Base-by-base conservation (phyloP, 2,888 invertebrate species). In the Elgonia sp. region DNA sequence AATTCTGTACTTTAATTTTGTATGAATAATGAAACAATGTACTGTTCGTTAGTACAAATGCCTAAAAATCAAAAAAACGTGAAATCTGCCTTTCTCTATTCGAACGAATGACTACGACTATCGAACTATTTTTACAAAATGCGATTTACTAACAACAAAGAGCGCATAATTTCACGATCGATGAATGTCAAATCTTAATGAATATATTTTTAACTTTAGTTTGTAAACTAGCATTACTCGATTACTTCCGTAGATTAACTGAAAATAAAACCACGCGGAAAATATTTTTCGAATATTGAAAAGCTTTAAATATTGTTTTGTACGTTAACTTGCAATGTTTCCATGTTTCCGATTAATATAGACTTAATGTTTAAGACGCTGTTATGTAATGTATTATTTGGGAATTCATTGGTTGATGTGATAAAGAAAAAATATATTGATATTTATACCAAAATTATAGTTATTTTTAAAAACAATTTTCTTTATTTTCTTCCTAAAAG, bases 401-500 rank as follows among this genome's bases (percentile, higher is more conserved):
- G 77, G 76, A 63, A 76, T 70, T 53, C 46, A 70, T 69, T 62
- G 84, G 84, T 84, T 84, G 21, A 77, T 70, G 76, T 84, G 42
- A 70, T 57, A 72, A 69, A 69, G 63, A 62, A 76, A 29, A 77
- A 77, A 77, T 77, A 84, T 84, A 76, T 29, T 5, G 77, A 70
- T 84, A 84, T 84, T 84, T 84, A 77, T 84, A 84, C 53, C 2
- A 83, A 75, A 82, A 62, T 8, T 20, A 6, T 1, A 20, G 9
- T 6, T 57, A 16, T 57, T 10, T 60, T 60, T 60, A 29, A 37
- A 12, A 29, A 9, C 29, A 57, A 29, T 3, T 12, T 6, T 16
- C 6, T 63, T 63, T n/a, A 39, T 39, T 63, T n/a, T 63, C 0
- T 60, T 8, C 29, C n/a, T 29, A 60, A 12, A 14, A 60, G 21